A percentile compares a stretch with the other conserved stretches of the same genome.
phyloP scores from a whole-genome alignment of 2,797 vertebrate genomes.

The Pseudochirops cupreus region DNA sequence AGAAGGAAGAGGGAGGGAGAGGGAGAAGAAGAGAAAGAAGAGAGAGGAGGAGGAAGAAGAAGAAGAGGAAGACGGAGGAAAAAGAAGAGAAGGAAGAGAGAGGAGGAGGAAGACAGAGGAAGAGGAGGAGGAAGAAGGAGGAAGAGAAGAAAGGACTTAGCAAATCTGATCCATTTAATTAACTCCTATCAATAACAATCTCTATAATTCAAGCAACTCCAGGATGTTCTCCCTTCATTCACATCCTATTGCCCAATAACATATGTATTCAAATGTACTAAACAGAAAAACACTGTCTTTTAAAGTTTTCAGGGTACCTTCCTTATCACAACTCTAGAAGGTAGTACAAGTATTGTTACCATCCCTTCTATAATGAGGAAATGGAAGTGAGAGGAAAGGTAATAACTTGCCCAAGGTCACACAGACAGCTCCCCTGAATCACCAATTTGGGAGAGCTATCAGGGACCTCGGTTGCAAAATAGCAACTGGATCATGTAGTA shows the following conservation, averaged over 20 bases:
- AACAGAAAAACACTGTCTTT: background rate
- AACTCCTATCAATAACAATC: background rate
- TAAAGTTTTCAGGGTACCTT: background rate
- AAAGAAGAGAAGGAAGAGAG: accelerated
- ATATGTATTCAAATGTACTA: background rate
- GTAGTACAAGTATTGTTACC: background rate
- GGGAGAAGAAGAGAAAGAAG: accelerated
- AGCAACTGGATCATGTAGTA: background rate
- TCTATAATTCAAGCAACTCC: background rate
- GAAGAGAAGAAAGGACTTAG: too few relatives aligned
- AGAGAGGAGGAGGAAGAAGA: too few relatives aligned
- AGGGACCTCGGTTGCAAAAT: background rate
- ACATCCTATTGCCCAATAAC: background rate
- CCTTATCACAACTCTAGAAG: background rate
- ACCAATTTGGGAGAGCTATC: background rate
- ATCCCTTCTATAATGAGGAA: background rate
- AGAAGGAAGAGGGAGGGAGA: background rate
- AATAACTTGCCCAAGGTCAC: too few relatives aligned
- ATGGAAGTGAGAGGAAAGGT: background rate
- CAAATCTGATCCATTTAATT: background rate
- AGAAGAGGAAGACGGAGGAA: too few relatives aligned
- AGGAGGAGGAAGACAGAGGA: too few relatives aligned
- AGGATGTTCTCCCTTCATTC: background rate
- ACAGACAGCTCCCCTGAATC: background rate
- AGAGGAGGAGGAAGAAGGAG: too few relatives aligned